phyloP scores from a whole-genome alignment of 2,113 vertebrate genomes.

The Sus scrofa region T2T-Sscrofa CM000812.6:251522501-251523000 shows the following conservation, averaged over 20 bases:
- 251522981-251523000: not conserved
- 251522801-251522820: rapidly evolving
- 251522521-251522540: not conserved
- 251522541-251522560: not conserved
- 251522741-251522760: not conserved
- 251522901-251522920: not conserved
- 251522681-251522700: not conserved
- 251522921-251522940: not conserved
- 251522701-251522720: not conserved
- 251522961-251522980: not conserved
- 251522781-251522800: not conserved
- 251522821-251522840: not conserved
- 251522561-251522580: not conserved
- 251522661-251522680: not conserved
- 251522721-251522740: not conserved
- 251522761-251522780: not conserved
- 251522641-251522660: not conserved
- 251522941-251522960: conserved; percentile 20
- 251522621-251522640: not conserved
- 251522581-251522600: not conserved
- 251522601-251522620: not conserved
- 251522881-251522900: not conserved
- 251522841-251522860: not conserved
- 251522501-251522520: rapidly evolving
- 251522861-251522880: not conserved